A percentile compares a stretch with the other conserved stretches of the same genome.
Evolutionary conservation across 2,888 invertebrate species (phyloP).

Genomic region (Eupsilia transversa): DNA sequence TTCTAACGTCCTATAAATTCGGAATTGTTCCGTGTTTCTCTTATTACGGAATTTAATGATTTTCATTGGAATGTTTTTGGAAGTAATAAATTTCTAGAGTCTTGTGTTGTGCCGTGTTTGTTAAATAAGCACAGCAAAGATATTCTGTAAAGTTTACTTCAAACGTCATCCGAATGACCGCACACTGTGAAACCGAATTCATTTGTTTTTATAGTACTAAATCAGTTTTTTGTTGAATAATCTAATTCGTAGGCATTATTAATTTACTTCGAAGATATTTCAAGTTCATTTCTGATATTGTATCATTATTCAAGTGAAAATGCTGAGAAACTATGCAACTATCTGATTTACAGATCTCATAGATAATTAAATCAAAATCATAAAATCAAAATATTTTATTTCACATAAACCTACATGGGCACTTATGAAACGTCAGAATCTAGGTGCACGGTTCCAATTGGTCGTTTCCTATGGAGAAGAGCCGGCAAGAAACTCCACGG

Average conservation of each 20-base stretch:
- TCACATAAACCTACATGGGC: no score
- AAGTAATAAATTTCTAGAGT: conserved; percentile 32
- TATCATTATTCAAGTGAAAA: background rate
- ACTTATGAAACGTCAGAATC: no score
- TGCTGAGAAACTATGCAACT: background rate
- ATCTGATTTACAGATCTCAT: background rate
- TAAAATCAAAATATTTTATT: no score
- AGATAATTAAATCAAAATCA: no score
- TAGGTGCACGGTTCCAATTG: no score
- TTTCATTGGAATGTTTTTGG: conserved; percentile 44
- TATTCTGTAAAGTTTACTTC: background rate
- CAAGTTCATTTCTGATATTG: background rate
- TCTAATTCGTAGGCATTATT: background rate
- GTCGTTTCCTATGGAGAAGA: no score
- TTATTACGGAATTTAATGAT: conserved; percentile 36
- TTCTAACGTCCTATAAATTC: conserved; percentile 42
- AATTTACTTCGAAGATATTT: background rate
- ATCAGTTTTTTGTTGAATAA: background rate
- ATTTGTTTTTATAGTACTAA: background rate
- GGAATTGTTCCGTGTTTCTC: conserved; percentile 19
- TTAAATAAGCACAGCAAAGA: conserved; percentile 10
- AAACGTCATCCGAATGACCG: background rate
- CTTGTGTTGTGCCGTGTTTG: conserved; percentile 2
- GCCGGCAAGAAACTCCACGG: no score
- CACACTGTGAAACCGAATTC: background rate